phyloP scores from a whole-genome alignment of 2,888 invertebrate species.

The Cheilosia scutellata region DNA sequence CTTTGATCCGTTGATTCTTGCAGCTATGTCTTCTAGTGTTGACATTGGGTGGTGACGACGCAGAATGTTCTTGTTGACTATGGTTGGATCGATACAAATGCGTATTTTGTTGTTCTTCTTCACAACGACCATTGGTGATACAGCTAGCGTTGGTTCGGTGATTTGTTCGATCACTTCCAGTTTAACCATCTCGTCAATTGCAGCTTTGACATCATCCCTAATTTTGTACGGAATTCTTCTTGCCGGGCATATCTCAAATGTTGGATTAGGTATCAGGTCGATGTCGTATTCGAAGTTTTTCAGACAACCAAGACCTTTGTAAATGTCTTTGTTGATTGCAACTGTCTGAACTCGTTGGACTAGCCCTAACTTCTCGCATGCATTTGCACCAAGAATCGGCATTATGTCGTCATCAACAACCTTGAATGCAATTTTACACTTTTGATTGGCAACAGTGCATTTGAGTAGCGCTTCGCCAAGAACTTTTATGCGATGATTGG shows the following conservation, averaged over 20 bases:
- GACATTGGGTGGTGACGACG: too few species aligned
- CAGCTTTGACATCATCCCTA: constrained; percentile 39
- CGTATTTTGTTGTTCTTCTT: too few species aligned
- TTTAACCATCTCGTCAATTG: constrained; percentile 44
- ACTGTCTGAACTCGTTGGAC: constrained; percentile 5
- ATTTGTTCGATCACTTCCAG: constrained; percentile 39
- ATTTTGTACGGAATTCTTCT: constrained; percentile 50
- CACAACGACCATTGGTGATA: too few species aligned
- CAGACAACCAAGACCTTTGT: constrained; percentile 48
- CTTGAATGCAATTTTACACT: not conserved
- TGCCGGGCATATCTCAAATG: constrained; percentile 37
- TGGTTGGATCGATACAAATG: too few species aligned
- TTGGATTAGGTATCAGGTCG: constrained; percentile 37
- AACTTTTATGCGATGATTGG: not conserved
- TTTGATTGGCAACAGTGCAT: constrained; percentile 4
- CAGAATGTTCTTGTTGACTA: too few species aligned
- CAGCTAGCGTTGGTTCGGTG: not conserved
- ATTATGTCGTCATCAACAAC: constrained; percentile 1
- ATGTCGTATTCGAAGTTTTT: constrained; percentile 54
- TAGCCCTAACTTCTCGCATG: constrained; percentile 19
- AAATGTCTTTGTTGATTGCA: constrained; percentile 9
- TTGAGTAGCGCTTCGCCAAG: not conserved
- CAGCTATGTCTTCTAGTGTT: too few species aligned
- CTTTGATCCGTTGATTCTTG: too few species aligned
- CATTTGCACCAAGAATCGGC: constrained; percentile 23